These are phyloP conservation scores for Scopus umbretta DNA, from an alignment of 2,113 vertebrate species.

Conservation along the genomic window DNA sequence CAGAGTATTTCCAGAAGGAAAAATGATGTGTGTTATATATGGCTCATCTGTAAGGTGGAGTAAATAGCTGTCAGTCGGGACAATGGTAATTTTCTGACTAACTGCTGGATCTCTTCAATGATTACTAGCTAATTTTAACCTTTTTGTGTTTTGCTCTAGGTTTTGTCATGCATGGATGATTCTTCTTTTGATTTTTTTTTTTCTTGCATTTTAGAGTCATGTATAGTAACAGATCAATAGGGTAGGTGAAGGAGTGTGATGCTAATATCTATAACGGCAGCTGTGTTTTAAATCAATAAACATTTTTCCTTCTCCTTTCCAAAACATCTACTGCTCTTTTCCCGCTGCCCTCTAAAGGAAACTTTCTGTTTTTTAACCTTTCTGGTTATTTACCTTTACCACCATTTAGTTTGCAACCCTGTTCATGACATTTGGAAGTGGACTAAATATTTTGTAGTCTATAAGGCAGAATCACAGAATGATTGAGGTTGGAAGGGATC, in stretches of 20 bases:
- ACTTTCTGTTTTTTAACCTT: not conserved
- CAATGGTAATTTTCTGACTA: not conserved
- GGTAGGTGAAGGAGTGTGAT: not conserved
- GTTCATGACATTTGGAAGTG: not conserved
- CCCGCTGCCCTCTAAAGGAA: not conserved
- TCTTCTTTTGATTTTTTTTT: not conserved
- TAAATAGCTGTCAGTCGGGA: not conserved
- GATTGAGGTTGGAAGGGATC: not conserved
- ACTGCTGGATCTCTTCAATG: not conserved
- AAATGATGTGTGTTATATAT: not conserved
- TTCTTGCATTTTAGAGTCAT: not conserved
- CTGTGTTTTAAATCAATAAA: not conserved
- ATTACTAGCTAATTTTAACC: not conserved
- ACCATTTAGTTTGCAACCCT: not conserved
- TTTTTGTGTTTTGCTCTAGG: not conserved
- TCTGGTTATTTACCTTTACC: not conserved
- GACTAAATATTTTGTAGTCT: not conserved
- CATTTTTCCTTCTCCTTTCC: not conserved
- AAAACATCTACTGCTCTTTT: not conserved
- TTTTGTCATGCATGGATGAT: not conserved
- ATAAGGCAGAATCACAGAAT: not conserved
- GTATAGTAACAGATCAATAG: not conserved
- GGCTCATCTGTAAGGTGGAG: not conserved
- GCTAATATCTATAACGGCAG: not conserved
- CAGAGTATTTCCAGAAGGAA: constrained; percentile 23